phyloP scores from a whole-genome alignment of 2,797 vertebrate genomes.

The Etheostoma nigrum region DNA sequence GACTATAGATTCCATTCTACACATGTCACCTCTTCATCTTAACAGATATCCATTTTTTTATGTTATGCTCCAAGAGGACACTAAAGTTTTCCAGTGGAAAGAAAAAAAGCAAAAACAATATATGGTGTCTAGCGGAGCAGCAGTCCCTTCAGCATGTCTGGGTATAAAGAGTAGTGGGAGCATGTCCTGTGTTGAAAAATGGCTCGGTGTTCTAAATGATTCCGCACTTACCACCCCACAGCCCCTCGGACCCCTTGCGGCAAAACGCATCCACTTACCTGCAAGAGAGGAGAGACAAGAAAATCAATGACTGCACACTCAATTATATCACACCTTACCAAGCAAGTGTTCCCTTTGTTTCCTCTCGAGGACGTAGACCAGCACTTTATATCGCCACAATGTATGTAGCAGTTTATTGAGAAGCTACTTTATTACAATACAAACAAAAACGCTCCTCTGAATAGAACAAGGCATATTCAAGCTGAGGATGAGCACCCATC shows the following conservation, averaged over 20 bases:
- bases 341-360: constrained; percentile 63
- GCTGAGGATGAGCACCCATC: neutral
- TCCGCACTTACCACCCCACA: constrained; percentile 75
- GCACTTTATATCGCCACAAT: constrained; percentile 25
- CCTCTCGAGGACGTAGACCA: constrained; percentile 38
- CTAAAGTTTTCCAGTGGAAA: neutral
- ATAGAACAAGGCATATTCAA: neutral
- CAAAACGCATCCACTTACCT: constrained; percentile 85
- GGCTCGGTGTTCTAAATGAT: constrained; percentile 68
- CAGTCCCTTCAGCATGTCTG: constrained; percentile 52
- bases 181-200: constrained; percentile 74
- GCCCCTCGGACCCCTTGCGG: constrained; percentile 69
- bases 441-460: constrained; percentile 7
- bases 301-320: constrained; percentile 82
- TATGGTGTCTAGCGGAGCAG: constrained; percentile 30
- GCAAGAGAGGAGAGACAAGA: constrained; percentile 78
- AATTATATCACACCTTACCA: constrained; percentile 75
- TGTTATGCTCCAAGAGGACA: neutral
- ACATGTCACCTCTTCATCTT: constrained; percentile 23
- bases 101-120: constrained; percentile 20
- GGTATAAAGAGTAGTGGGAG: constrained; percentile 47
- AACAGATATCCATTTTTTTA: neutral
- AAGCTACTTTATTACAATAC: constrained; percentile 17
- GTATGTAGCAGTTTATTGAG: constrained; percentile 31
- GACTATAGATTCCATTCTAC: constrained; percentile 73